Conservation (phyloP, 2,888 invertebrate species). For the Dinocampus coccinellae region DNA sequence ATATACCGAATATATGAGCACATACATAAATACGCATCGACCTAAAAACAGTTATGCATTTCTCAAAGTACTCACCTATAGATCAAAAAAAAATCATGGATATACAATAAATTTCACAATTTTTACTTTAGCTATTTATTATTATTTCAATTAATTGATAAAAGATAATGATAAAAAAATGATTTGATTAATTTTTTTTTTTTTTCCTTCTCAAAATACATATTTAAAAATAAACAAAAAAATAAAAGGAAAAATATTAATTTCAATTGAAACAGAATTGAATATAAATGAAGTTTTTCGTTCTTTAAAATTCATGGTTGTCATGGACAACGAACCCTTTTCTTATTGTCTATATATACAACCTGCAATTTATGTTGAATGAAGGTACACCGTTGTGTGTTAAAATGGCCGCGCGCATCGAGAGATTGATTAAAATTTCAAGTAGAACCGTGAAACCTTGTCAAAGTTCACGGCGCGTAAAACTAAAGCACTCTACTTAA, state of each 20-base stretch:
- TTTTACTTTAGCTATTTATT: background rate
- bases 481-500: conserved; percentile 51
- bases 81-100: conserved; percentile 11
- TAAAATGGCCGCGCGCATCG: conserved; percentile 37
- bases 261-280: background rate
- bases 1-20: background rate
- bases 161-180: too few relatives aligned
- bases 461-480: conserved; percentile 38
- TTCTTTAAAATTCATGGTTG: conserved; percentile 3
- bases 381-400: background rate
- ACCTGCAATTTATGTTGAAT: conserved; percentile 23
- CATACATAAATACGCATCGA: conserved; percentile 6
- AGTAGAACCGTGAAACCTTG: conserved; percentile 41
- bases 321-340: conserved; percentile 31
- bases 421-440: conserved; percentile 47
- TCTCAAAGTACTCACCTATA: conserved; percentile 6
- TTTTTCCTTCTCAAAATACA: too few relatives aligned
- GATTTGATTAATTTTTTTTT: background rate
- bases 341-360: conserved; percentile 30
- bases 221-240: too few relatives aligned
- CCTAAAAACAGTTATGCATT: conserved; percentile 25
- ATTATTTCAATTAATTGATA: too few relatives aligned
- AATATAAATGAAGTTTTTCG: background rate
- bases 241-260: background rate
- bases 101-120: conserved; percentile 9